Conservation (phyloP, 2,113 vertebrate genomes). For the Diphyllodes magnificus region DNA sequence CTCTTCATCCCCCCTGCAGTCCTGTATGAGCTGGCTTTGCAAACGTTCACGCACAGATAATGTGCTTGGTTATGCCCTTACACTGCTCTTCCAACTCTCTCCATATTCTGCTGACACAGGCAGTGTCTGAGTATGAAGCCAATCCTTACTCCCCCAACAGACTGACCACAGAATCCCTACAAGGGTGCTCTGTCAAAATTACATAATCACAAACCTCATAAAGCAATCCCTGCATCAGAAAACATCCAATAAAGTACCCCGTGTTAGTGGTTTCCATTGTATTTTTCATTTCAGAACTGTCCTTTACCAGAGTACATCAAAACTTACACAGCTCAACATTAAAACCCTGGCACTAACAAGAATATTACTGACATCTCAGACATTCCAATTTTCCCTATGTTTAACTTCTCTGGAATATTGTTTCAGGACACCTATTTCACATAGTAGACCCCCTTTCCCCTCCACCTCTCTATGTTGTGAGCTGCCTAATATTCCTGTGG, state of each 20-base stretch:
- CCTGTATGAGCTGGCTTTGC: neutral
- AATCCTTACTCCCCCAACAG: neutral
- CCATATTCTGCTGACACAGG: neutral
- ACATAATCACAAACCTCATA: neutral
- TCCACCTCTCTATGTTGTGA: neutral
- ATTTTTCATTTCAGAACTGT: neutral
- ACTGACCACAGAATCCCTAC: neutral
- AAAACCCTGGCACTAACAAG: neutral
- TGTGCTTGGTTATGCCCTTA: neutral
- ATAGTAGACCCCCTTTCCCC: neutral
- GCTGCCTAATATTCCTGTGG: no score
- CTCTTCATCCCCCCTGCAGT: neutral
- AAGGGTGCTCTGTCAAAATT: neutral
- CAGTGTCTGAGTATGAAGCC: neutral
- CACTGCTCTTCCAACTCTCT: neutral
- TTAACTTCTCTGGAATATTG: neutral
- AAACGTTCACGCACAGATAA: neutral
- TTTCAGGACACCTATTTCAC: neutral
- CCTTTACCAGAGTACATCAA: neutral
- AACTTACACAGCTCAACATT: neutral
- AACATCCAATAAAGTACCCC: neutral
- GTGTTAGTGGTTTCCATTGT: neutral
- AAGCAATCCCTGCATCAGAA: neutral
- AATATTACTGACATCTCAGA: neutral
- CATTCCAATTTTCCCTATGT: neutral